Percentiles rank a stretch among this genome's conserved stretches.
phyloP scores from a whole-genome alignment of 2,888 invertebrate species.

The Scotopteryx bipunctaria region DNA sequence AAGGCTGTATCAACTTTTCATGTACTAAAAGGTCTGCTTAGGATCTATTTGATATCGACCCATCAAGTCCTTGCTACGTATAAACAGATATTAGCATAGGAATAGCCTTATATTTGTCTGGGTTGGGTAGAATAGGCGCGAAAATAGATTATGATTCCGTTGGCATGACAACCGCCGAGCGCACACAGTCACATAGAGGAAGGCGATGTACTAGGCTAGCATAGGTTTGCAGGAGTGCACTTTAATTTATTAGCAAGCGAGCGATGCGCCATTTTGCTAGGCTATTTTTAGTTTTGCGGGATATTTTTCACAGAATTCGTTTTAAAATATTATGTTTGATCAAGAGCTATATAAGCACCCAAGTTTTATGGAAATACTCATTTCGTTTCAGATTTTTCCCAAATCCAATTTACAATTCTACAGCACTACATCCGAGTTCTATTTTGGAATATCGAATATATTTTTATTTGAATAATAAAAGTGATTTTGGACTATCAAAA shows the following conservation, averaged over 20 bases:
- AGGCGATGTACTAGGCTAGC: constrained; percentile 41
- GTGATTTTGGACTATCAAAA: too few relatives aligned
- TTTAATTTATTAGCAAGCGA: constrained; percentile 36
- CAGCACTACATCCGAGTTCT: too few relatives aligned
- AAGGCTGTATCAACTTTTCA: background rate
- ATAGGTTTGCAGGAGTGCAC: constrained; percentile 38
- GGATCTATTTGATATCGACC: constrained; percentile 4
- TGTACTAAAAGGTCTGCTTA: background rate
- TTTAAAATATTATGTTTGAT: constrained; percentile 4
- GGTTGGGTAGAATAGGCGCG: constrained; percentile 24
- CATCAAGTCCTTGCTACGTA: constrained; percentile 1
- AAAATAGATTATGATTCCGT: constrained; percentile 41
- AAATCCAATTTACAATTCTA: background rate
- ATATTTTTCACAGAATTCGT: constrained; percentile 14
- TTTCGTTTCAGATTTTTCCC: background rate
- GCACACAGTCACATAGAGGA: constrained; percentile 36
- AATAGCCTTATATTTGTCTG: constrained; percentile 26
- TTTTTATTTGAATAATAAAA: too few relatives aligned
- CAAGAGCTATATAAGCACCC: background rate
- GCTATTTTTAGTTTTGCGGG: constrained; percentile 12
- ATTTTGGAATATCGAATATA: too few relatives aligned
- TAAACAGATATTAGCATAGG: constrained; percentile 18
- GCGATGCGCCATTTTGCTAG: constrained; percentile 26
- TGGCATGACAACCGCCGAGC: constrained; percentile 49
- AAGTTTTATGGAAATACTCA: background rate